Percentiles rank a stretch among this genome's conserved stretches.
Conservation (phyloP, 2,113 vertebrate genomes). For the Ornithorhynchus anatinus region DNA sequence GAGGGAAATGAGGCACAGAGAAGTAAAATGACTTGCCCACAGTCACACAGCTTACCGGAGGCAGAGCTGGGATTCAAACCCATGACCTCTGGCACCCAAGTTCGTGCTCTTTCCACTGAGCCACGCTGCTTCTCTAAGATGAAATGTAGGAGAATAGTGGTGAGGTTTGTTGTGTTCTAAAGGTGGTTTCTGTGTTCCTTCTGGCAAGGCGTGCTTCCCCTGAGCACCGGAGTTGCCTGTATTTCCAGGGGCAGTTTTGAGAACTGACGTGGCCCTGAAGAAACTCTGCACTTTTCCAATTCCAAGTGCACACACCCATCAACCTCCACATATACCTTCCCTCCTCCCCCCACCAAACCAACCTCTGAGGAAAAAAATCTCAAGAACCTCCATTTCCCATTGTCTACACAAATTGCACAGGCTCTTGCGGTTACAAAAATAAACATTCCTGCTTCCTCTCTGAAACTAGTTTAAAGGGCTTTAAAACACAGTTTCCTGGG, state of each 20-base stretch:
- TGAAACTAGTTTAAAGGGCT: not conserved
- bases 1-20: too few relatives aligned
- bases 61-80: too few relatives aligned
- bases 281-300: not conserved
- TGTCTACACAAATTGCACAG: not conserved
- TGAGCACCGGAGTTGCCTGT: not conserved
- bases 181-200: not conserved
- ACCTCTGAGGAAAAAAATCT: not conserved
- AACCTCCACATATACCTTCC: not conserved
- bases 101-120: too few relatives aligned
- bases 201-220: not conserved
- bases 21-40: too few relatives aligned
- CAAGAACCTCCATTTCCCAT: not conserved
- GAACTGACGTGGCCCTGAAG: not conserved
- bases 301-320: not conserved
- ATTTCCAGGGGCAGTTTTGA: not conserved
- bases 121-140: too few relatives aligned
- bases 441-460: not conserved
- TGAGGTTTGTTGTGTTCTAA: not conserved
- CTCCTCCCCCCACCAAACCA: too few relatives aligned
- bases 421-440: not conserved
- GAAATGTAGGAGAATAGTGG: not conserved
- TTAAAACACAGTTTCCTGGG: not conserved
- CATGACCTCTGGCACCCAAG: too few relatives aligned
- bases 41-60: too few relatives aligned